Evolutionary conservation across 2,113 vertebrate genomes (phyloP).

Genomic region (Nothocercus julius): DNA sequence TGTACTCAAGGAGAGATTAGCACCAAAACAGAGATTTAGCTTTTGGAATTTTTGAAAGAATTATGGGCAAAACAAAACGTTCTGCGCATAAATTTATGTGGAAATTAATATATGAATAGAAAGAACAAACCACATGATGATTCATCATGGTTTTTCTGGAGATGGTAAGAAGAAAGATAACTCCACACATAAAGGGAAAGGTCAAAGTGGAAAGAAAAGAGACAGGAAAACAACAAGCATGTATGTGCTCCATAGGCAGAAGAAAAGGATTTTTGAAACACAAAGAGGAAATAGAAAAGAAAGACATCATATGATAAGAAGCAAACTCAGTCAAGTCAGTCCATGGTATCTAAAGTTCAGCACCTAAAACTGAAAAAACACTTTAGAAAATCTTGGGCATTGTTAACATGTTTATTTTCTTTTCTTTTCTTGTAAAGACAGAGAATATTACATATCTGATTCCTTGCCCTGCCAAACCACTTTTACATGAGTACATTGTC

Average conservation of each 20-base stretch:
- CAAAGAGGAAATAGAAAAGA: neutral
- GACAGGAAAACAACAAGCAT: neutral
- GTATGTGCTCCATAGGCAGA: neutral
- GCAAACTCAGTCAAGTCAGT: neutral
- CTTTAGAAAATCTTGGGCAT: neutral
- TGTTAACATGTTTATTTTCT: neutral
- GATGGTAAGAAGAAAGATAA: neutral
- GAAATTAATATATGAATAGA: neutral
- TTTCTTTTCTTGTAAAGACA: neutral
- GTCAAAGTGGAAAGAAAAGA: neutral
- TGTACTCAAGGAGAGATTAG: slow-evolving; percentile 42
- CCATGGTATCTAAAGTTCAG: neutral
- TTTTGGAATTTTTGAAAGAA: slow-evolving; percentile 18
- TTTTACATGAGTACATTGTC: neutral
- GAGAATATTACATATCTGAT: neutral
- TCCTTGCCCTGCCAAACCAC: neutral
- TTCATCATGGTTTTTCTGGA: neutral
- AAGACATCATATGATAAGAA: neutral
- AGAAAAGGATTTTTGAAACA: neutral
- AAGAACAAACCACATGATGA: neutral
- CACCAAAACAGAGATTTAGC: slow-evolving; percentile 11
- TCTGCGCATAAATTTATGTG: neutral
- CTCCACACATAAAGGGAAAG: neutral
- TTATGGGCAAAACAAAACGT: neutral
- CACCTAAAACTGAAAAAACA: neutral